Percentiles rank a stretch among this genome's conserved stretches.
Conservation (phyloP, 1,140 invertebrate genomes). For the Muscidifurax raptorellus region DNA sequence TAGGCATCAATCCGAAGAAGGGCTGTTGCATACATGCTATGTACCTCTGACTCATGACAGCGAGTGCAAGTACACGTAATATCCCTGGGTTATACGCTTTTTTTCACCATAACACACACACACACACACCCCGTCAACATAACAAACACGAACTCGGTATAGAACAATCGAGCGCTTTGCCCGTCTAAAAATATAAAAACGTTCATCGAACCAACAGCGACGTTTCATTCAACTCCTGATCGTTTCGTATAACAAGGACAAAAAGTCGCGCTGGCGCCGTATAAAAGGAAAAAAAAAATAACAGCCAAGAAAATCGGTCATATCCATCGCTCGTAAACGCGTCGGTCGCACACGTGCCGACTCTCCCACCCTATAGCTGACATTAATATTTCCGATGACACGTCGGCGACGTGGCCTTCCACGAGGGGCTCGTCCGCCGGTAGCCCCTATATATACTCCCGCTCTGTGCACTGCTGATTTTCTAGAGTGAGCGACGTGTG, state of each 20-base stretch:
- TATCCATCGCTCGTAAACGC: conserved; percentile 4
- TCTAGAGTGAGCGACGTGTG: background rate
- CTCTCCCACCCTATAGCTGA: background rate
- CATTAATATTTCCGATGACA: conserved; percentile 45
- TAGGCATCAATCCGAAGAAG: background rate
- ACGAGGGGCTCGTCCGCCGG: background rate
- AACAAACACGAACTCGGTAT: background rate
- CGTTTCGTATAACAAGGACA: background rate
- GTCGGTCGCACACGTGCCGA: conserved; percentile 13
- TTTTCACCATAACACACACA: too few relatives aligned
- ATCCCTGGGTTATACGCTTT: background rate
- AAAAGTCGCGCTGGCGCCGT: background rate
- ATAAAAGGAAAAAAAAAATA: background rate
- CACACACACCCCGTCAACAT: too few relatives aligned
- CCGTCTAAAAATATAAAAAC: background rate
- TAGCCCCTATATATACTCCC: background rate
- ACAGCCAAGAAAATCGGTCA: background rate
- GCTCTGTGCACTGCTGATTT: background rate
- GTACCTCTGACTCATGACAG: background rate
- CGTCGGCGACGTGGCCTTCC: background rate
- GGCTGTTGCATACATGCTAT: too few relatives aligned
- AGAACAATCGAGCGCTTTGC: background rate
- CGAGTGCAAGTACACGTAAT: background rate
- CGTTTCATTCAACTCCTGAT: background rate
- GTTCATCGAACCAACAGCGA: background rate